Evolutionary conservation across 1,140 invertebrate genomes (phyloP).

Genomic region (Periplaneta americana): DNA sequence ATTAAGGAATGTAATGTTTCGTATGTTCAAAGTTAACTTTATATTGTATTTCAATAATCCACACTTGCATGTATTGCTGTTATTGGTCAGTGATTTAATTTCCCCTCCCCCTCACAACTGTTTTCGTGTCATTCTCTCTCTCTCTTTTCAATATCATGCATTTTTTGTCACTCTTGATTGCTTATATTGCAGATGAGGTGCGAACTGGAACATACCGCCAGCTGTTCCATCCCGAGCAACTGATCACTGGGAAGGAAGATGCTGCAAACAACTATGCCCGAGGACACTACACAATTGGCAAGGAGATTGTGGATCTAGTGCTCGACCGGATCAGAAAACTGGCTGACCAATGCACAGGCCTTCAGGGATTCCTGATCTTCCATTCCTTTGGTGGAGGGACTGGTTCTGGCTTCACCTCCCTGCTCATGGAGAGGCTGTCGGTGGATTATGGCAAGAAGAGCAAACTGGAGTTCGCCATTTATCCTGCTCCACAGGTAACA

Average conservation of each 20-base stretch:
- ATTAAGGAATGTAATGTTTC: too few species aligned
- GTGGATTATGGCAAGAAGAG: constrained; percentile 59
- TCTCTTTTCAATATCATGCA: too few species aligned
- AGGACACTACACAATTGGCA: constrained; percentile 89
- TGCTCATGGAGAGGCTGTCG: constrained; percentile 54
- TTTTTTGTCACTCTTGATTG: too few species aligned
- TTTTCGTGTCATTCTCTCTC: too few species aligned
- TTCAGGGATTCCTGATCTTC: constrained; percentile 73
- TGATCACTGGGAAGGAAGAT: constrained; percentile 83
- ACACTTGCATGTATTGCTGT: too few species aligned
- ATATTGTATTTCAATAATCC: too few species aligned
- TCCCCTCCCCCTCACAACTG: too few species aligned
- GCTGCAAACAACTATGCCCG: constrained; percentile 86
- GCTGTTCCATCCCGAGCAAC: constrained; percentile 81
- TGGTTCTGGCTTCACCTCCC: constrained; percentile 58
- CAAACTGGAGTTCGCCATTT: constrained; percentile 36
- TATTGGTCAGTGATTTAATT: too few species aligned
- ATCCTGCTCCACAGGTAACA: constrained; percentile 60
- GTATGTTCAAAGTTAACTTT: too few species aligned
- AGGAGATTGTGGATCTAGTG: constrained; percentile 79
- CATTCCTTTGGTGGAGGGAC: constrained; percentile 68
- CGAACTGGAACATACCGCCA: constrained; percentile 77
- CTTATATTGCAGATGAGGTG: constrained; percentile 55
- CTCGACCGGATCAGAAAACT: constrained; percentile 36
- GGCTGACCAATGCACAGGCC: constrained; percentile 68